A percentile compares a stretch with the other conserved stretches of the same genome.
These are phyloP conservation scores for Aromia moschata DNA, from an alignment of 2,888 invertebrate species.

Conservation along the genomic window DNA sequence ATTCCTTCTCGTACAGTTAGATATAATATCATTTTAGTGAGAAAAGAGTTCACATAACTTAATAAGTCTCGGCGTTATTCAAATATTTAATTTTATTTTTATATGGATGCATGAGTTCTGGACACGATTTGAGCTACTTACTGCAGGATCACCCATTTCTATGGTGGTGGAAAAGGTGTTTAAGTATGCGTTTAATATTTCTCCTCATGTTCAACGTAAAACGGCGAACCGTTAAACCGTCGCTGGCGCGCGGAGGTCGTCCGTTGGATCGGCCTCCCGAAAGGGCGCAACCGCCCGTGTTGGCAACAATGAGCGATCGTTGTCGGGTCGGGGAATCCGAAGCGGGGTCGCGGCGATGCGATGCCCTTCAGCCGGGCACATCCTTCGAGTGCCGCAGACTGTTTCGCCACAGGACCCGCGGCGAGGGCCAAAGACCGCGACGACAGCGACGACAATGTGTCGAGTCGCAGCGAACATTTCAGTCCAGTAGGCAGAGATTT, in stretches of 20 bases:
- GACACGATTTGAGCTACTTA: too few relatives aligned
- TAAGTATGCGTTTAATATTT: too few relatives aligned
- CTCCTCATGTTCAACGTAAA: not conserved
- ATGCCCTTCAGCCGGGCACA: slow-evolving; percentile 47
- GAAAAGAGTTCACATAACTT: too few relatives aligned
- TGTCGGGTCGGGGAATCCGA: slow-evolving; percentile 28
- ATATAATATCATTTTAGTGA: too few relatives aligned
- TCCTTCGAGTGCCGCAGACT: slow-evolving; percentile 16
- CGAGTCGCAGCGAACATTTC: not conserved
- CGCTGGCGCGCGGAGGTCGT: slow-evolving; percentile 7
- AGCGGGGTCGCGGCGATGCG: slow-evolving; percentile 37
- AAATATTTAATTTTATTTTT: too few relatives aligned
- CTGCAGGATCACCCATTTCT: too few relatives aligned
- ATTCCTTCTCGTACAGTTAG: too few relatives aligned
- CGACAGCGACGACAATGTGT: not conserved
- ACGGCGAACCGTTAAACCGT: slow-evolving; percentile 18
- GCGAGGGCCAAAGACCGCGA: slow-evolving; percentile 19
- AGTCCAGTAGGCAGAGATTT: too few relatives aligned
- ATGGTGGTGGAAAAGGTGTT: too few relatives aligned
- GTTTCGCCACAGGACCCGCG: slow-evolving; percentile 6
- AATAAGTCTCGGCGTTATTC: too few relatives aligned
- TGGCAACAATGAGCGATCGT: slow-evolving; percentile 34
- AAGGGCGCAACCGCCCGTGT: slow-evolving; percentile 6
- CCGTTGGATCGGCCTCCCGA: not conserved
- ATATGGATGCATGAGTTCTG: too few relatives aligned